Evolutionary conservation across 2,888 invertebrate species (phyloP), one percentile per base, ranked within the genome.

Genomic region (Protophormia terraenovae): DNA sequence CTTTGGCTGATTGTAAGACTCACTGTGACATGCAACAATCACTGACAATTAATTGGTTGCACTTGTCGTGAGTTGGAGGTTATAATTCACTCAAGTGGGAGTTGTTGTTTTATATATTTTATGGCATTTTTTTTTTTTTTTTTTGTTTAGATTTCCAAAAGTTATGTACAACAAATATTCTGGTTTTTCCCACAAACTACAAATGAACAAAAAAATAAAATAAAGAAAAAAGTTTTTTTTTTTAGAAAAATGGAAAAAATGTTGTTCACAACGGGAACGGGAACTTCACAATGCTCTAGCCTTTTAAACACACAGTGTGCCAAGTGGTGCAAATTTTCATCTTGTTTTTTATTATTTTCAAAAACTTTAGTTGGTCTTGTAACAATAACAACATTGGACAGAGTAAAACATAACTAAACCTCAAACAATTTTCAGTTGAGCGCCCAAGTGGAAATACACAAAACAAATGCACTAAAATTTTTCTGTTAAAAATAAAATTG

Each of bases 391-490:
- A 32, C 14, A 71, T 69, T 76, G 53, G 69, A 35, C 76, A 62
- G 75, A 69, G 75, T 67, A 45, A 53, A 81, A 81, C 53, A 73
- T 35, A 73, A 73, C 69, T 71, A 82, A 76, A 82, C 69, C 75
- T 75, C 14, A 71, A 86, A 85, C 84, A 78, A 85, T 88, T 87
- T 92, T 92, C 93, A 92, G 93, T 91, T 93, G 92, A 93, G 92
- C 92, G 90, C 83, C 92, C 92, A 93, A 90, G 92, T 91, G 92
- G 91, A 92, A 93, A 92, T 90, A 90, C 90, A 90, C 89, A 90
- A 78, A 92, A 90, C 90, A 89, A 90, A 89, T 89, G 88, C 89
- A 89, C 87, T 87, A 87, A 87, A 86, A 29, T 67, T 58, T 66
- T 24, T n/a, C 45, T 71, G 3, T 79, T 55, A 53, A 62, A 58